phyloP scores from a whole-genome alignment of 1,140 invertebrate genomes.

The Pectinophora gossypiella region DNA sequence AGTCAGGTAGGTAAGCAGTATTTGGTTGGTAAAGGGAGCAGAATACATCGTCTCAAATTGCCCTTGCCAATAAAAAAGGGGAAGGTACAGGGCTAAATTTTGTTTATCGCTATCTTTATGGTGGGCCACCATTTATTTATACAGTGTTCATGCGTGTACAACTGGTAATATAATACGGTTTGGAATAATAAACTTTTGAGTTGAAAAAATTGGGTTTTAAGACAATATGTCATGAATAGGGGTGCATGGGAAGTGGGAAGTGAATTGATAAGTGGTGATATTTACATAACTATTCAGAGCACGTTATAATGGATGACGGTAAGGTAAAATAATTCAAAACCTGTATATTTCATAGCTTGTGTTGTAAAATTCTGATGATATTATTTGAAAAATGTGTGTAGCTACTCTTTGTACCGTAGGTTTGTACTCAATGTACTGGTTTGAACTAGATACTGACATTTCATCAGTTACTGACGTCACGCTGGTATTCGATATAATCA shows the following conservation, averaged over 20 bases:
- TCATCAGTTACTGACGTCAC: too few species aligned
- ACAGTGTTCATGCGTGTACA: slow-evolving; percentile 50
- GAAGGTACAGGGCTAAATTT: slow-evolving; percentile 62
- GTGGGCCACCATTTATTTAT: slow-evolving; percentile 62
- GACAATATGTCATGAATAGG: slow-evolving; percentile 12
- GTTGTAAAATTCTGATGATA: too few species aligned
- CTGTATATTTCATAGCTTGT: too few species aligned
- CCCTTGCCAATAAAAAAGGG: slow-evolving; percentile 70
- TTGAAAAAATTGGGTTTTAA: slow-evolving; percentile 29
- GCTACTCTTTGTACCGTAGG: too few species aligned
- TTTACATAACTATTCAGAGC: too few species aligned
- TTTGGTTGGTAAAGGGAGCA: slow-evolving; percentile 38
- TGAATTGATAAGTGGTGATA: not conserved
- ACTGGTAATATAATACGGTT: slow-evolving; percentile 60
- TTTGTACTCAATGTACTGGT: too few species aligned
- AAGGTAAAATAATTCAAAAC: too few species aligned
- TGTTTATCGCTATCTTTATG: slow-evolving; percentile 73
- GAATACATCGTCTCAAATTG: slow-evolving; percentile 65
- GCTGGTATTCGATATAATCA: too few species aligned
- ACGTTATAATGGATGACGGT: too few species aligned
- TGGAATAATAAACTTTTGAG: slow-evolving; percentile 49
- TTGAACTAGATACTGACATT: too few species aligned
- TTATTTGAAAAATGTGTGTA: too few species aligned
- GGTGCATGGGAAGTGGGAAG: not conserved
- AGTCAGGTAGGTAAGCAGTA: slow-evolving; percentile 9